These are phyloP conservation scores for Stomatorhinus ivindoensis DNA, from an alignment of 2,113 vertebrate genomes.

Conservation along the genomic window DNA sequence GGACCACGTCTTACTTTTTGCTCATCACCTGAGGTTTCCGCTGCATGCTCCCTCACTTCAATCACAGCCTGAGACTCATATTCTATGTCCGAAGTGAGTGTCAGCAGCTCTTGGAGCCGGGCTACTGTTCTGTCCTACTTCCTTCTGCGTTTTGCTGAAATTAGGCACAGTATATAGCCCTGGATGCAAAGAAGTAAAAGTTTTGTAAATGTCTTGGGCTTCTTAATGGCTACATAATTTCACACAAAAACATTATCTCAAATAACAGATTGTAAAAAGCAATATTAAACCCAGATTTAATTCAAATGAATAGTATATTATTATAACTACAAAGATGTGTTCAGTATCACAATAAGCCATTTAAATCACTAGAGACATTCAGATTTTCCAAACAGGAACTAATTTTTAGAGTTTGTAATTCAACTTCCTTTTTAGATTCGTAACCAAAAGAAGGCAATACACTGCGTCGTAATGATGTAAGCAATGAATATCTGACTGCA, in stretches of 20 bases:
- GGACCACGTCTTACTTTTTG: conserved; percentile 77
- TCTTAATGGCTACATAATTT: neutral
- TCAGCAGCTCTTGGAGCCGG: conserved; percentile 46
- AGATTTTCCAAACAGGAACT: conserved; percentile 6
- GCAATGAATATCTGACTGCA: neutral
- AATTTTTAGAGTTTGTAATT: neutral
- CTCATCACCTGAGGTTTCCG: conserved; percentile 60
- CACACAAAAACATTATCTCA: neutral
- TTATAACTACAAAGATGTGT: neutral
- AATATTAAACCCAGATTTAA: neutral
- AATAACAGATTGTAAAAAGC: neutral
- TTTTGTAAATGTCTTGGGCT: neutral
- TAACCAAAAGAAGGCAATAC: neutral
- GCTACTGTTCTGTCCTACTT: conserved; percentile 49
- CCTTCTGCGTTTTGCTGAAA: conserved; percentile 53
- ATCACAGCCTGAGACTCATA: conserved; percentile 55
- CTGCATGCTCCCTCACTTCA: conserved; percentile 67
- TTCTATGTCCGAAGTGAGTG: conserved; percentile 46
- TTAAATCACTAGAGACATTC: neutral
- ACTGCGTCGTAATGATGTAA: neutral
- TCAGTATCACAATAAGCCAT: neutral
- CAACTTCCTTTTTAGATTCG: neutral
- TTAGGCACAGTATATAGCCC: conserved; percentile 59
- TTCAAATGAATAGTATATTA: neutral
- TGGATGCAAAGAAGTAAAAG: conserved; percentile 43